Evolutionary conservation across 2,888 invertebrate genomes (phyloP).

Genomic region (Mechanitis messenoides): DNA sequence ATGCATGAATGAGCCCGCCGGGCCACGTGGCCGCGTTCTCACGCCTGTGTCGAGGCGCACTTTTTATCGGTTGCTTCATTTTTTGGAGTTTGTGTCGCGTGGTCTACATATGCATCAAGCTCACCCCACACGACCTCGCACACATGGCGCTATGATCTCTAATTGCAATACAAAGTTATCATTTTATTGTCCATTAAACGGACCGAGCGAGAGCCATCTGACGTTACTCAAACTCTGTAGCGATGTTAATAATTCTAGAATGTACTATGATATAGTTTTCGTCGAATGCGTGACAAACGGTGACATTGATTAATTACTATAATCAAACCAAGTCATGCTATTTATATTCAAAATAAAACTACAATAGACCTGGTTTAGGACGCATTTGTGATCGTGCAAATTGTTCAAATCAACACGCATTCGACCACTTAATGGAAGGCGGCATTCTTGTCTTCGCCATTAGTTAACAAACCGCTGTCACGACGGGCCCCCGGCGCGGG

Average conservation of each 20-base stretch:
- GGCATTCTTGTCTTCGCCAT: constrained; percentile 64
- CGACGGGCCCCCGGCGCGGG: constrained; percentile 43
- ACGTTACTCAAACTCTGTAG: background rate
- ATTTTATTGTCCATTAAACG: constrained; percentile 1
- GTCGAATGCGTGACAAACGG: constrained; percentile 22
- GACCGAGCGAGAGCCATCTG: background rate
- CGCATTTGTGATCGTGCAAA: constrained; percentile 60
- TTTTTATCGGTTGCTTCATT: constrained; percentile 63
- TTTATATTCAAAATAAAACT: constrained; percentile 43
- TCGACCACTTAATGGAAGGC: constrained; percentile 51
- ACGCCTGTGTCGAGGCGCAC: constrained; percentile 53
- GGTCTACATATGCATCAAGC: constrained; percentile 69
- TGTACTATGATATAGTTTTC: constrained; percentile 16
- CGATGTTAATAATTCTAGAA: background rate
- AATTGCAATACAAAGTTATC: constrained; percentile 44
- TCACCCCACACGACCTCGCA: constrained; percentile 56
- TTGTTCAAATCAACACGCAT: constrained; percentile 58
- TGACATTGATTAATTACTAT: constrained; percentile 34
- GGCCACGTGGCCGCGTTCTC: constrained; percentile 72
- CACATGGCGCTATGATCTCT: constrained; percentile 67
- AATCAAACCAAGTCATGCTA: constrained; percentile 17
- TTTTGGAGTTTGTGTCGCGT: constrained; percentile 54
- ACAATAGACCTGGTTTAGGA: constrained; percentile 53
- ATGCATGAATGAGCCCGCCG: constrained; percentile 70
- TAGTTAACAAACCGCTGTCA: constrained; percentile 69